phyloP scores from a whole-genome alignment of 1,140 invertebrate species.

The Drosophila arawakana region DNA sequence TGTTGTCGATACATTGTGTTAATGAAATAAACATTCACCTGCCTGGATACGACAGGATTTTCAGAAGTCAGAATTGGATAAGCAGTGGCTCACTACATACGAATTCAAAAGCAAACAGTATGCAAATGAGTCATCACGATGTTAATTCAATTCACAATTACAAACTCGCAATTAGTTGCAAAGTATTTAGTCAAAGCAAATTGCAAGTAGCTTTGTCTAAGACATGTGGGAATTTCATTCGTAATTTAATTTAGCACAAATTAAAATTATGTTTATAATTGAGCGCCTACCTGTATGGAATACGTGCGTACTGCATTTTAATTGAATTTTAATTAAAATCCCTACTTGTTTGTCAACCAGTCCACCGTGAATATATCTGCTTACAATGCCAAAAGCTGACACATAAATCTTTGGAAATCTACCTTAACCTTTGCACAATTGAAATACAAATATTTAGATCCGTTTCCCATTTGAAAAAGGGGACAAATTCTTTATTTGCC shows the following conservation, averaged over 20 bases:
- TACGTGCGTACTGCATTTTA: slow-evolving; percentile 47
- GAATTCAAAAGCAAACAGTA: slow-evolving; percentile 21
- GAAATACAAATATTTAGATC: slow-evolving; percentile 1
- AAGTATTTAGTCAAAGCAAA: slow-evolving; percentile 13
- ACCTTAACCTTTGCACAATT: slow-evolving; percentile 2
- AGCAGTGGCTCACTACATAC: background rate
- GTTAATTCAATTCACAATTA: slow-evolving; percentile 51
- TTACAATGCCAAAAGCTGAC: background rate
- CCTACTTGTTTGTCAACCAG: slow-evolving; percentile 8
- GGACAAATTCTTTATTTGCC: slow-evolving; percentile 49
- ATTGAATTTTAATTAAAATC: slow-evolving; percentile 69
- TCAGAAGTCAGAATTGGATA: background rate
- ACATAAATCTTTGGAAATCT: slow-evolving; percentile 20
- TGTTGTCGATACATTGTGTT: slow-evolving; percentile 40
- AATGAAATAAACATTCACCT: slow-evolving; percentile 40
- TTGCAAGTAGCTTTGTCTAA: background rate
- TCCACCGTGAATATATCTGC: background rate
- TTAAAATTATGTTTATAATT: slow-evolving; percentile 70
- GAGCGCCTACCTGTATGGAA: slow-evolving; percentile 30
- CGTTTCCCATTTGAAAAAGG: background rate
- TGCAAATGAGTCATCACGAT: slow-evolving; percentile 47
- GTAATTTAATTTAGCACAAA: slow-evolving; percentile 49
- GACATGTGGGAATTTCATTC: background rate
- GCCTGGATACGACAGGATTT: background rate
- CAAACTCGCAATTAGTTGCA: slow-evolving; percentile 49